phyloP scores from a whole-genome alignment of 2,888 invertebrate species.

The Sesamia inferens region DNA sequence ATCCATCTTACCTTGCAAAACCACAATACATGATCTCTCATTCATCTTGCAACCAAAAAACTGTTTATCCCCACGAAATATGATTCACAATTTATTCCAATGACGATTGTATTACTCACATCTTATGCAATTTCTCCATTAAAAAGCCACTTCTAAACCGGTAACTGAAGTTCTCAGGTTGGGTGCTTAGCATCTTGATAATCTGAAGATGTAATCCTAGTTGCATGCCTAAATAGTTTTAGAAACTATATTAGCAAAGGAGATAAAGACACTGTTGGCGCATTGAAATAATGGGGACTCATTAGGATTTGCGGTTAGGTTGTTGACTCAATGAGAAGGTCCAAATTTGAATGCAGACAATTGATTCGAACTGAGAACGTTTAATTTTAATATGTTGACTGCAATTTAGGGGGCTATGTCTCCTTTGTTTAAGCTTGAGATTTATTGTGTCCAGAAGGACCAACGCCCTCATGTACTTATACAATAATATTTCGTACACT shows the following conservation, averaged over 20 bases:
- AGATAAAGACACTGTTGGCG: slow-evolving; percentile 41
- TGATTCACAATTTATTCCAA: slow-evolving; percentile 55
- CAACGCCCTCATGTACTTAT: slow-evolving; percentile 19
- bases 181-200: slow-evolving; percentile 55
- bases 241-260: slow-evolving; percentile 55
- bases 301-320: slow-evolving; percentile 39
- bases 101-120: slow-evolving; percentile 56
- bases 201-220: slow-evolving; percentile 53
- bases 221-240: slow-evolving; percentile 50
- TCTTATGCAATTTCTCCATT: slow-evolving; percentile 56
- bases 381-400: slow-evolving; percentile 44
- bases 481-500: slow-evolving; percentile 1
- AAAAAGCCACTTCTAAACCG: slow-evolving; percentile 52
- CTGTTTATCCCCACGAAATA: slow-evolving; percentile 29
- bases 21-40: neutral
- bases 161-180: slow-evolving; percentile 48
- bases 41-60: slow-evolving; percentile 23
- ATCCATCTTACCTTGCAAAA: neutral
- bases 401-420: slow-evolving; percentile 25
- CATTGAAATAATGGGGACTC: slow-evolving; percentile 47
- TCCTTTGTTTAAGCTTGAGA: slow-evolving; percentile 13
- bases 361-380: slow-evolving; percentile 45
- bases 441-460: slow-evolving; percentile 22
- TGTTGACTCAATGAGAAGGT: slow-evolving; percentile 44
- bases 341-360: slow-evolving; percentile 55